Base-by-base conservation (phyloP, 2,888 invertebrate species). In the Chydorus sphaericus region DNA sequence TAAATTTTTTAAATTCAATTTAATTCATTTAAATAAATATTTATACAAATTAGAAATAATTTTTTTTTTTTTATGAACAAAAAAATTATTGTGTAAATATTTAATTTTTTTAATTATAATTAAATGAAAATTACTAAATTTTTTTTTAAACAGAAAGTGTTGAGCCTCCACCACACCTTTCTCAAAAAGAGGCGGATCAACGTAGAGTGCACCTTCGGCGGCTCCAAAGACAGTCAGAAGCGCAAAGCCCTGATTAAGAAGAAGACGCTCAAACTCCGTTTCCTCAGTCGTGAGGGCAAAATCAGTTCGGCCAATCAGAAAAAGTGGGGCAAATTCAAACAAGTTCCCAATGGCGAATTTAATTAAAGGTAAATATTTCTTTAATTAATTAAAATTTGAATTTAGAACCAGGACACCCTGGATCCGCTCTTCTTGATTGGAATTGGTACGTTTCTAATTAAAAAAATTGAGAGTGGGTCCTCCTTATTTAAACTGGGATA, bases 171-270 rank as follows among this genome's bases (percentile, higher is more conserved):
- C 62, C 66, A 71, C 31, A 66, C 72, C 3, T 63, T 65, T 10
- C 8, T 75, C 2, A 67, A 68, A 18, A 69, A 69, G 1, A 65
- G 72, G 20, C 66, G 66, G 56, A 69, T 75, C 52, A 73, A 70
- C 50, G 73, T 75, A 23, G 60, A 70, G 59, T 73, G 73, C 58
- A 69, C 71, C 1, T 61, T 66, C 60, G 63, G 65, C 14, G 69
- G 69, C 14, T 68, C 68, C 7, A 71, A 71, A 56, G 66, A 66
- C 29, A 63, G 63, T 14, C 62, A 62, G 5, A 65, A 68, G 2
- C 65, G 62, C 28, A 63, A 64, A 48, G 65, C 52, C 20, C 18
- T 52, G 23, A 52, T 52, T 23, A 52, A 52, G n/a, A 37, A 52
- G 16, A 52, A 52, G 37, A 52, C 52, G 2, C 36, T 52, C 20